phyloP scores from a whole-genome alignment of 2,888 invertebrate genomes.

The Spodoptera picta region DNA sequence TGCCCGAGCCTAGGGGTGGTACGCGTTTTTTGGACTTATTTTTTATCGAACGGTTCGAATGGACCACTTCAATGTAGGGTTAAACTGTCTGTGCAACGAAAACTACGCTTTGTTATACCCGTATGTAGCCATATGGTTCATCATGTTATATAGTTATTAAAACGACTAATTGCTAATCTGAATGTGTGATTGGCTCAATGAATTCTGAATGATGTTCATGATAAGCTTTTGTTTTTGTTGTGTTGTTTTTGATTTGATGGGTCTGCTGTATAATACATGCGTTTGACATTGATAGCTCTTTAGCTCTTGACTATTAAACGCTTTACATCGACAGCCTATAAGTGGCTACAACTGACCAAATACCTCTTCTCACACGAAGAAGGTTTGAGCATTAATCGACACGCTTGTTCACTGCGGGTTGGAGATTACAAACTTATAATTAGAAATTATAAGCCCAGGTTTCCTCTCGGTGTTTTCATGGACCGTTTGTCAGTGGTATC shows the following conservation, averaged over 20 bases:
- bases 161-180: slow-evolving; percentile 46
- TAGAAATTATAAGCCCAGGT: too few relatives aligned
- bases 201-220: slow-evolving; percentile 23
- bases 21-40: slow-evolving; percentile 75
- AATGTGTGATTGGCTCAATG: slow-evolving; percentile 38
- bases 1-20: slow-evolving; percentile 84
- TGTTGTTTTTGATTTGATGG: slow-evolving; percentile 2
- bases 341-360: too few relatives aligned
- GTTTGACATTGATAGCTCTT: too few relatives aligned
- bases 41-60: slow-evolving; percentile 74
- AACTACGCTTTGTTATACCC: slow-evolving; percentile 55
- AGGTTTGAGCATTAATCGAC: too few relatives aligned
- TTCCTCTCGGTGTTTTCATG: too few relatives aligned
- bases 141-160: slow-evolving; percentile 43
- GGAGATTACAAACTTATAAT: too few relatives aligned
- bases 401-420: too few relatives aligned
- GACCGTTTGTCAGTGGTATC: too few relatives aligned
- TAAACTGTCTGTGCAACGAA: slow-evolving; percentile 76
- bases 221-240: slow-evolving; percentile 28
- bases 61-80: slow-evolving; percentile 77
- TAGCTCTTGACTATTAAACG: too few relatives aligned
- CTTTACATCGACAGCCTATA: too few relatives aligned
- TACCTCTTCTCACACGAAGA: too few relatives aligned
- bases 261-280: too few relatives aligned
- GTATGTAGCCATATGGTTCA: slow-evolving; percentile 16